phyloP scores from a whole-genome alignment of 1,140 invertebrate genomes.

The Laupala kohalensis region DNA sequence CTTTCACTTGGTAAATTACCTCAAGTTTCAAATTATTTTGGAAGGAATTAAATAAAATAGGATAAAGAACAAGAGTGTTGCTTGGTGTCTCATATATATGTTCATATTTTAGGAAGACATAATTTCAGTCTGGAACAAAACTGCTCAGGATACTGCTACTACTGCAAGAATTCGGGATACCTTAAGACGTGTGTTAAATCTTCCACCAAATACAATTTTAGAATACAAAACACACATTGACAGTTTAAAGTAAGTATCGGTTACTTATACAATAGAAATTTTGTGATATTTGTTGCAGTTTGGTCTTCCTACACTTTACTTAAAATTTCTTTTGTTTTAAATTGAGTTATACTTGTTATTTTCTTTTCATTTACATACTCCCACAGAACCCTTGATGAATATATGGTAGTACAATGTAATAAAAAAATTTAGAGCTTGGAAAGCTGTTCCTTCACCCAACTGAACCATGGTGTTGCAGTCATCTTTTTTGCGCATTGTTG shows the following conservation, averaged over 20 bases:
- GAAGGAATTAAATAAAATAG: not conserved
- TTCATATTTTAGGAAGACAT: conserved; percentile 74
- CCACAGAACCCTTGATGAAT: not conserved
- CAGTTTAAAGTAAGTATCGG: conserved; percentile 50
- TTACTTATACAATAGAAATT: too few species aligned
- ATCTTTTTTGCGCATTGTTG: not conserved
- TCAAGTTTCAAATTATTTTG: not conserved
- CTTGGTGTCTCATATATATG: not conserved
- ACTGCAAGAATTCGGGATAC: conserved; percentile 89
- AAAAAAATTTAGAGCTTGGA: conserved; percentile 3
- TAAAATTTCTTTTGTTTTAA: not conserved
- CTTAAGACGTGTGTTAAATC: conserved; percentile 82
- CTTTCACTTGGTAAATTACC: not conserved
- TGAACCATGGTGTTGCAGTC: not conserved
- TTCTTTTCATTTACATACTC: not conserved
- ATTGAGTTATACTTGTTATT: not conserved
- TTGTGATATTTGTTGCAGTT: not conserved
- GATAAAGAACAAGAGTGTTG: not conserved
- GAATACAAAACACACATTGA: conserved; percentile 94
- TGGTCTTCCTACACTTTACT: not conserved
- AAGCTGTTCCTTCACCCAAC: conserved; percentile 2
- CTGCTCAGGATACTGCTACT: conserved; percentile 72
- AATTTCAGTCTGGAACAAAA: conserved; percentile 95
- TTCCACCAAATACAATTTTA: conserved; percentile 81
- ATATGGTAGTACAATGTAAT: not conserved